A percentile compares a stretch with the other conserved stretches of the same genome.
Conservation (phyloP, 1,140 invertebrate genomes). For the Drosophila lacteicornis region DNA sequence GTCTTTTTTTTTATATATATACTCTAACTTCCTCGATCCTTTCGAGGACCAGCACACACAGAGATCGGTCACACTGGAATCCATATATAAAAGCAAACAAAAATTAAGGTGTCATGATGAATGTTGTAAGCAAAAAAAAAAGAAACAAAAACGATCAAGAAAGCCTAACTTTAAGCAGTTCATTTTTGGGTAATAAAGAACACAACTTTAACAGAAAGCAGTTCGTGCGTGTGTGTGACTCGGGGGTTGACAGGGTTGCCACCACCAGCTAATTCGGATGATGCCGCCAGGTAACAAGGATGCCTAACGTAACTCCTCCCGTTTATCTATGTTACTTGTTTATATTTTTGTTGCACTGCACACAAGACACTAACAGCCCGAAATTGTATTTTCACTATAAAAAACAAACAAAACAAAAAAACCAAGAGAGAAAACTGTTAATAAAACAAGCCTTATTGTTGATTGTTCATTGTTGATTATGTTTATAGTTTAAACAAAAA, state of each 20-base stretch:
- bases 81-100: conserved; percentile 19
- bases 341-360: conserved; percentile 26
- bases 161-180: conserved; percentile 62
- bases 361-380: conserved; percentile 34
- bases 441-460: conserved; percentile 18
- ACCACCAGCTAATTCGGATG: conserved; percentile 13
- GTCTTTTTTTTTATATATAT: conserved; percentile 28
- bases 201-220: conserved; percentile 62
- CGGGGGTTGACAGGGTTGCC: conserved; percentile 34
- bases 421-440: conserved; percentile 21
- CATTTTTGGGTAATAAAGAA: conserved; percentile 76
- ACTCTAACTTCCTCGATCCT: conserved; percentile 10
- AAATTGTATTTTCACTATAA: not conserved
- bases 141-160: conserved; percentile 31
- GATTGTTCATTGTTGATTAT: conserved; percentile 40
- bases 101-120: conserved; percentile 47
- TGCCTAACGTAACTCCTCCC: conserved; percentile 2
- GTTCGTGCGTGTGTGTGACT: conserved; percentile 44
- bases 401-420: not conserved
- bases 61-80: conserved; percentile 12
- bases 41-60: conserved; percentile 20
- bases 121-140: conserved; percentile 68
- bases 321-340: conserved; percentile 4
- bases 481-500: conserved; percentile 32
- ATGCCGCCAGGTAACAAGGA: conserved; percentile 41